Conservation (phyloP, 2,888 invertebrate species). For the Callinectes sapidus region DNA sequence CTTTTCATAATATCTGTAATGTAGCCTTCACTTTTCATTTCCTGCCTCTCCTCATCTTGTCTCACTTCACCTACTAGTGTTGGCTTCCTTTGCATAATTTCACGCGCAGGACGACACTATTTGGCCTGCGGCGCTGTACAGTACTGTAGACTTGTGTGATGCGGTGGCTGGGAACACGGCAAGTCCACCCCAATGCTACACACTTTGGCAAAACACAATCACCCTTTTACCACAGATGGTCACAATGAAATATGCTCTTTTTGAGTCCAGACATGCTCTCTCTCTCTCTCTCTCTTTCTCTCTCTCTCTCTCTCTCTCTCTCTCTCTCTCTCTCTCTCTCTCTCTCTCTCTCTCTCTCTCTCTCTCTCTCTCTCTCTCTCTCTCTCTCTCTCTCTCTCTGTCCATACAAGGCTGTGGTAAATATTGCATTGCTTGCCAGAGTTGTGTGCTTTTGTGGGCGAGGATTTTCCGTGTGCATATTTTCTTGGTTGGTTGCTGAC, state of each 20-base stretch:
- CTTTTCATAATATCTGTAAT: neutral
- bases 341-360: too few species aligned
- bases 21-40: neutral
- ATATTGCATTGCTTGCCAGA: conserved; percentile 5
- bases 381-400: neutral
- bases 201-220: neutral
- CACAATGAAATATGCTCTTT: neutral
- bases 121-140: conserved; percentile 20
- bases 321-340: too few species aligned
- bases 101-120: neutral
- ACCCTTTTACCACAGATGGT: neutral
- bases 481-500: conserved; percentile 58
- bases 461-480: conserved; percentile 38
- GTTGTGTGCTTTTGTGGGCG: neutral
- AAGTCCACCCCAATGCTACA: neutral
- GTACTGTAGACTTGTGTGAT: conserved; percentile 30
- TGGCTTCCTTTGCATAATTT: neutral
- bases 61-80: neutral
- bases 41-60: neutral
- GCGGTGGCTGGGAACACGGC: conserved; percentile 29
- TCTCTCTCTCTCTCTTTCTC: neutral
- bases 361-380: neutral
- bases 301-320: neutral
- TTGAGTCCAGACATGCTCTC: neutral
- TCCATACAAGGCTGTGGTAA: neutral